Percentiles rank a stretch among this genome's conserved stretches.
These are phyloP conservation scores for Drosophila teissieri DNA, from an alignment of 1,140 invertebrate species.

Conservation along the genomic window DNA sequence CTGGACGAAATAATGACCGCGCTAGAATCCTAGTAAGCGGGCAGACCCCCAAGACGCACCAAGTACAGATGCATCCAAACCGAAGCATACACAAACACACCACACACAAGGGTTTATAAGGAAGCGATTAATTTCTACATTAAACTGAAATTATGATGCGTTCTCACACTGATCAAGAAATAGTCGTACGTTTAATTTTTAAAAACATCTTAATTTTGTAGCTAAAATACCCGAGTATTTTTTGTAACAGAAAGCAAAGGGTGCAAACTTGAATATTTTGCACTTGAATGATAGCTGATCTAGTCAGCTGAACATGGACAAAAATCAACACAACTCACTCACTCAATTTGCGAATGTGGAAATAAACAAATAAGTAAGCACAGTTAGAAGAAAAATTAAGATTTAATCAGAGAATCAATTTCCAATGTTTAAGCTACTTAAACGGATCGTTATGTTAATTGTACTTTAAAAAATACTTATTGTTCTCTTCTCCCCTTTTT, in stretches of 20 bases:
- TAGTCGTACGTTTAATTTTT: neutral
- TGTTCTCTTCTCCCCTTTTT: neutral
- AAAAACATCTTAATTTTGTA: neutral
- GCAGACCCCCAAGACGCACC: neutral
- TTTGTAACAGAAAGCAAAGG: neutral
- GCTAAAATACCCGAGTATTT: neutral
- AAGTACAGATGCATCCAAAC: neutral
- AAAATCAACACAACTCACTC: conserved; percentile 5
- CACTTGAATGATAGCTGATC: conserved; percentile 12
- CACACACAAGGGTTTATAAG: neutral
- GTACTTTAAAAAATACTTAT: conserved; percentile 4
- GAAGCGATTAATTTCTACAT: neutral
- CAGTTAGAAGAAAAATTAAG: no score
- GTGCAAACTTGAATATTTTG: conserved; percentile 8
- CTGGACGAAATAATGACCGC: conserved; percentile 65
- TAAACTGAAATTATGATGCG: neutral
- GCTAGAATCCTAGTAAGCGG: conserved; percentile 44
- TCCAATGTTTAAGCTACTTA: conserved; percentile 23
- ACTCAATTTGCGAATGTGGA: conserved; percentile 6
- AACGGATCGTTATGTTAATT: conserved; percentile 30
- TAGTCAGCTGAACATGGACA: conserved; percentile 25
- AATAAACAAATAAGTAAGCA: neutral
- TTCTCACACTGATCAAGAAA: neutral
- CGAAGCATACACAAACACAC: neutral
- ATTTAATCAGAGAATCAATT: neutral